phyloP scores from a whole-genome alignment of 37 sponge, comb jelly and placozoan species.

The Beroe forskalii region DNA sequence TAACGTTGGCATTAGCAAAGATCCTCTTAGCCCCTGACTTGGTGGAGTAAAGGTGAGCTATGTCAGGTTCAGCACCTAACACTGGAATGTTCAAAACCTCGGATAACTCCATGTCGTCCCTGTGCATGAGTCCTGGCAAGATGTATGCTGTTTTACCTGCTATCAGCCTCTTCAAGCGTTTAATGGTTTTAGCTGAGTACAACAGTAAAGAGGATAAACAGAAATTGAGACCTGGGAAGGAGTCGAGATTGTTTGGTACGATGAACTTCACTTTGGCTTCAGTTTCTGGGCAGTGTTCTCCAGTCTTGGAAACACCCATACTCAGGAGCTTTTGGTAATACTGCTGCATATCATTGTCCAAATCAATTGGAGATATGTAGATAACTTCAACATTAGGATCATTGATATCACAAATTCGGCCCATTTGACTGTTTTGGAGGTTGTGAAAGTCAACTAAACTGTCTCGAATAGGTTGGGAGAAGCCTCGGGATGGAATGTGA shows the following conservation, averaged over 20 bases:
- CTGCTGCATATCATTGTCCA: constrained; percentile 73
- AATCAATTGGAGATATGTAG: constrained; percentile 79
- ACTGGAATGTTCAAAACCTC: constrained; percentile 80
- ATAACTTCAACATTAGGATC: constrained; percentile 84
- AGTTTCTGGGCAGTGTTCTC: neutral
- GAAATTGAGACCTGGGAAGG: constrained; percentile 73
- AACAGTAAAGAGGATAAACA: constrained; percentile 79
- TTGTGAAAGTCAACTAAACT: constrained; percentile 66
- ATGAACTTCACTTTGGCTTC: constrained; percentile 70
- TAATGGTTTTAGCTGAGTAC: constrained; percentile 67
- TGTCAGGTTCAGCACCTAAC: constrained; percentile 73
- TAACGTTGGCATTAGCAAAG: constrained; percentile 53
- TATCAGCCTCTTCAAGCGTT: constrained; percentile 73
- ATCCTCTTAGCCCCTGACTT: constrained; percentile 75
- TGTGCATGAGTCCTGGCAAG: constrained; percentile 73
- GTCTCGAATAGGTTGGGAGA: constrained; percentile 69
- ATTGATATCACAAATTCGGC: constrained; percentile 75
- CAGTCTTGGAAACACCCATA: constrained; percentile 61
- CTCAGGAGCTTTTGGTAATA: constrained; percentile 78
- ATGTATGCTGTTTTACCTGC: constrained; percentile 80
- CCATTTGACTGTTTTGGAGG: constrained; percentile 78
- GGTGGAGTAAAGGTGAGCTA: constrained; percentile 75
- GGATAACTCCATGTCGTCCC: constrained; percentile 83
- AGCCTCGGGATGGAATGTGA: constrained; percentile 85
- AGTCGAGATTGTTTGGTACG: constrained; percentile 73